Conservation (phyloP, 2,888 invertebrate species). For the Ormyrus rosae region DNA sequence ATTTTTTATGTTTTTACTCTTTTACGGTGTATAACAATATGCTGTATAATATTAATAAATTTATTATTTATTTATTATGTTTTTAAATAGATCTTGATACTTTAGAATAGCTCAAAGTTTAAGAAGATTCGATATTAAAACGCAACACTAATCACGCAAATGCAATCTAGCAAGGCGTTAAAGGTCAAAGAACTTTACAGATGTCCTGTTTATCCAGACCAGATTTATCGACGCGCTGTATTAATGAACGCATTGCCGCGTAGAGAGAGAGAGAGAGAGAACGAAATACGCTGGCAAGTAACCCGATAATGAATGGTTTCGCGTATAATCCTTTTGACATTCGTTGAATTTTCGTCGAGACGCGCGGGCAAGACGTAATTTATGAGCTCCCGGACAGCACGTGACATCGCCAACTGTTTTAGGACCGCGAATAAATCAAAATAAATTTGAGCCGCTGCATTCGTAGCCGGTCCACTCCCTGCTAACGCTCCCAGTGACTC, state of each 20-base stretch:
- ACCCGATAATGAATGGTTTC: slow-evolving; percentile 41
- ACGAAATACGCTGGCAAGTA: slow-evolving; percentile 5
- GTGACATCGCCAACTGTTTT: slow-evolving; percentile 53
- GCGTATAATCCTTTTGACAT: slow-evolving; percentile 54
- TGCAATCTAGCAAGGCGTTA: neutral
- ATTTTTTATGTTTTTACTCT: too few species aligned
- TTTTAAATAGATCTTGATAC: too few species aligned
- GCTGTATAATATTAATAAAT: too few species aligned
- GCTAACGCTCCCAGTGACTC: neutral
- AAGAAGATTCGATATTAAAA: neutral
- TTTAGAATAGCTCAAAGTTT: too few species aligned
- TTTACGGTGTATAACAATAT: too few species aligned
- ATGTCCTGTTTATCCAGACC: slow-evolving; percentile 10
- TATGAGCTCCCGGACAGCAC: slow-evolving; percentile 41
- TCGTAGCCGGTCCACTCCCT: neutral
- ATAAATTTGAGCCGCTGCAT: slow-evolving; percentile 35
- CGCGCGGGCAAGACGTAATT: slow-evolving; percentile 37
- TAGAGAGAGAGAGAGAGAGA: neutral
- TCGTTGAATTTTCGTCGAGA: slow-evolving; percentile 47
- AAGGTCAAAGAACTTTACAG: slow-evolving; percentile 30
- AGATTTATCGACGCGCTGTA: slow-evolving; percentile 30
- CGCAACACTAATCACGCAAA: slow-evolving; percentile 15
- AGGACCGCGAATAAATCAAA: slow-evolving; percentile 52
- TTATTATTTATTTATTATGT: too few species aligned
- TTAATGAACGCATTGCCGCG: slow-evolving; percentile 13